phyloP scores from a whole-genome alignment of 2,113 vertebrate genomes.

The Clarias gariepinus region DNA sequence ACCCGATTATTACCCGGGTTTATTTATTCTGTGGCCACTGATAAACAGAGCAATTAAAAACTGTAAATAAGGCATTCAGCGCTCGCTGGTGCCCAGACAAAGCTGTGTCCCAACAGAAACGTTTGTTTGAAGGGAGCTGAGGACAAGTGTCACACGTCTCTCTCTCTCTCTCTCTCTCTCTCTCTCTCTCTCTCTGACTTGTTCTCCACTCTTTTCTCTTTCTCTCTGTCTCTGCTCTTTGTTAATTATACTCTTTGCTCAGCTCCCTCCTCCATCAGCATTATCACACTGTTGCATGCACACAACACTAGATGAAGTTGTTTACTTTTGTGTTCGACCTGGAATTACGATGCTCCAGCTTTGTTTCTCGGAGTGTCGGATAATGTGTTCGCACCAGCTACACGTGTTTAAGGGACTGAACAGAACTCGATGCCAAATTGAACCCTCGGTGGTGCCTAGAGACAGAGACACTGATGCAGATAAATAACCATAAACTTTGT shows the following conservation, averaged over 20 bases:
- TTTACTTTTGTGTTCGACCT: constrained; percentile 74
- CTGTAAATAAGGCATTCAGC: constrained; percentile 81
- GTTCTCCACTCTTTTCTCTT: no score
- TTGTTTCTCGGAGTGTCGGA: constrained; percentile 62
- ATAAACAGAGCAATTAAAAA: constrained; percentile 92
- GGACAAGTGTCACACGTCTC: constrained; percentile 60
- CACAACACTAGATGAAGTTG: constrained; percentile 73
- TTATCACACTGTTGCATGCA: constrained; percentile 74
- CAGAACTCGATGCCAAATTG: constrained; percentile 43
- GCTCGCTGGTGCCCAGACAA: constrained; percentile 76
- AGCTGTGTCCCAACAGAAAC: constrained; percentile 71
- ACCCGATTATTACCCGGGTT: constrained; percentile 76
- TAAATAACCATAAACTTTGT: neutral
- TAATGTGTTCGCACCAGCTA: constrained; percentile 62
- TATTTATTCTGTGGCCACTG: constrained; percentile 70
- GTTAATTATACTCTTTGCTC: constrained; percentile 76
- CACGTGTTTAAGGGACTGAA: constrained; percentile 59
- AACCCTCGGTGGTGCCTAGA: constrained; percentile 9
- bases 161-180: constrained; percentile 19
- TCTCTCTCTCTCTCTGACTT: constrained; percentile 14
- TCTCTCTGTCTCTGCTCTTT: constrained; percentile 55
- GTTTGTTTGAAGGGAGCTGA: constrained; percentile 74
- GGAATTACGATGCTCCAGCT: constrained; percentile 61
- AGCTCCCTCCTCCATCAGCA: constrained; percentile 70
- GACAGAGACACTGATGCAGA: neutral